Base-by-base conservation (phyloP, 2,797 vertebrate genomes). In the Hapalemur alaotrensis region DNA sequence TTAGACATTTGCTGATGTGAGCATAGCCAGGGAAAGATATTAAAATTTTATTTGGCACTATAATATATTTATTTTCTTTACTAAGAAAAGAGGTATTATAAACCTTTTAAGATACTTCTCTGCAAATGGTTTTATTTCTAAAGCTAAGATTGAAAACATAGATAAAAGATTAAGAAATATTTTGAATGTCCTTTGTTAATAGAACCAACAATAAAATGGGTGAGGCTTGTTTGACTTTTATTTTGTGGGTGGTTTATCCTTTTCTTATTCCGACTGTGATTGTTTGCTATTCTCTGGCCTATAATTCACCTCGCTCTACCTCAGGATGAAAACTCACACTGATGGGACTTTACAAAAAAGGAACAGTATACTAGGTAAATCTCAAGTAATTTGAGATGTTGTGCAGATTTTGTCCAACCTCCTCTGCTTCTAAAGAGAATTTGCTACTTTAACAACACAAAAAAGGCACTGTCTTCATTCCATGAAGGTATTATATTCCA, bases 191-290 rank as follows among this genome's bases (percentile, higher is more conserved):
- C 12, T 85, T 87, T 95, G 50, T 12, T 87, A 95, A 59, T 82
- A 94, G 95, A 96, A 30, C 32, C 32, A 72, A 91, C 79, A 97
- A 63, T 89, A 75, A 91, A 93, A 76, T 20, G 95, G 79, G 70
- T 78, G n/a, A 73, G 72, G 65, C 13, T 95, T 94, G 65, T 96
- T 97, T 97, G 61, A 73, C 48, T 85, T 95, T 96, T 78, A 80
- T 84, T 63, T 89, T 48, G 14, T 48, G 11, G 83, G 43, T 46
- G 25, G n/a, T 79, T 96, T 87, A 32, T 70, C 14, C 69, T 93
- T 91, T 83, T 87, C 30, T 54, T 78, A 48, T 25, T 73, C 23
- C 1, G 38, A 1, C 50, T 46, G 5, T 81, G n/a, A 48, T 10
- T 96, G 78, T 97, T 93, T 96, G 83, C 46, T 88, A 2, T 92